Percentiles rank a stretch among this genome's conserved stretches.
These are phyloP conservation scores for Parnassius glacialis DNA, from an alignment of 2,888 invertebrate genomes.

Conservation along the genomic window DNA sequence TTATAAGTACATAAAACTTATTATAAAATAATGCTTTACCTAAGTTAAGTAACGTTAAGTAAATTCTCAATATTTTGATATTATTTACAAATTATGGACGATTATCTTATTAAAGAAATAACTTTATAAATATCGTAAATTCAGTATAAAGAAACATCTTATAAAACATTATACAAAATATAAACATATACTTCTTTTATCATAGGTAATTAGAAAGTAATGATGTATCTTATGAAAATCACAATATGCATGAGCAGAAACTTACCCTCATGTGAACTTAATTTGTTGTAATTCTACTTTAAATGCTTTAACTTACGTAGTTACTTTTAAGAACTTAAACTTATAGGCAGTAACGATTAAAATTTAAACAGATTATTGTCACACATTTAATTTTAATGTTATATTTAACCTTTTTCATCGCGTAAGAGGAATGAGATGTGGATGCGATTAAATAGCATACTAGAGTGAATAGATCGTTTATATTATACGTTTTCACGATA, in stretches of 20 bases:
- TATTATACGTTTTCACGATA: background rate
- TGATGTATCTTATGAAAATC: conserved; percentile 46
- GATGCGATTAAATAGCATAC: conserved; percentile 15
- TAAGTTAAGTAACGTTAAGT: conserved; percentile 40
- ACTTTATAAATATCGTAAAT: conserved; percentile 41
- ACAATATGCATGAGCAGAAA: conserved; percentile 64
- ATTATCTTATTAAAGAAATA: conserved; percentile 33
- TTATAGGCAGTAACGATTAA: conserved; percentile 39
- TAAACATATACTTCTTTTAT: conserved; percentile 33
- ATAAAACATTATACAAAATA: conserved; percentile 30
- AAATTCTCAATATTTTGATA: conserved; percentile 34
- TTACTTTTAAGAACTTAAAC: conserved; percentile 32
- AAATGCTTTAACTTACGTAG: conserved; percentile 68
- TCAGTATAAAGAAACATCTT: conserved; percentile 43
- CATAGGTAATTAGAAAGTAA: conserved; percentile 21
- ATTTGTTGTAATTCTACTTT: conserved; percentile 67
- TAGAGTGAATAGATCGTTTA: conserved; percentile 9
- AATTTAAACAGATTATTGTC: conserved; percentile 40
- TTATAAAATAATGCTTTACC: conserved; percentile 49
- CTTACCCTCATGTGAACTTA: conserved; percentile 63
- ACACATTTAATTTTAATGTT: conserved; percentile 30
- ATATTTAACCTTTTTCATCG: conserved; percentile 34
- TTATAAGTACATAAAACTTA: conserved; percentile 50
- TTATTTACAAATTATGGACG: conserved; percentile 55
- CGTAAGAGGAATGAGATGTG: conserved; percentile 37